phyloP scores from a whole-genome alignment of 2,888 invertebrate species.

The Hypercompe scribonia region DNA sequence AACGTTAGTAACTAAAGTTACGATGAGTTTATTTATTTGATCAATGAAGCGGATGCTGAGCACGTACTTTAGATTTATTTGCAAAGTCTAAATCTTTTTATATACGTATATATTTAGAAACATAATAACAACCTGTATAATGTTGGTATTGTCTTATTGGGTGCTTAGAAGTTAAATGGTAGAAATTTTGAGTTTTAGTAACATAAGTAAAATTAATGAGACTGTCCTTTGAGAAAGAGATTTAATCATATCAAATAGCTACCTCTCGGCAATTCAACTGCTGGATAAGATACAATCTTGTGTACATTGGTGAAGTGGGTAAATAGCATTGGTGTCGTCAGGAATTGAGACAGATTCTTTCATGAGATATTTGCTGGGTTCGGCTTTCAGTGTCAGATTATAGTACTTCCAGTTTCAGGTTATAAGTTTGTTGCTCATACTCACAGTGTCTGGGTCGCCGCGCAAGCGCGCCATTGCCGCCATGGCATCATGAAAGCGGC shows the following conservation, averaged over 20 bases:
- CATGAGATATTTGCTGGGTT: background rate
- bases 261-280: background rate
- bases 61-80: background rate
- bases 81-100: background rate
- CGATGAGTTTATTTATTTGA: background rate
- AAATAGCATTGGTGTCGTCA: background rate
- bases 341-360: background rate
- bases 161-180: background rate
- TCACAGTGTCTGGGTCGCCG: slow-evolving; percentile 86
- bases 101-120: background rate
- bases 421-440: slow-evolving; percentile 51
- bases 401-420: background rate
- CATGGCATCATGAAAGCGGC: slow-evolving; percentile 84
- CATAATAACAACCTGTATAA: background rate
- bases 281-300: background rate
- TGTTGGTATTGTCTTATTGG: no score
- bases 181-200: background rate
- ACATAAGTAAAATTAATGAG: background rate
- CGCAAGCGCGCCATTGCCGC: slow-evolving; percentile 88
- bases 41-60: background rate
- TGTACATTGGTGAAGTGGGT: background rate
- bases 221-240: background rate
- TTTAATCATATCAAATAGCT: background rate
- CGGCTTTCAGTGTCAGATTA: background rate
- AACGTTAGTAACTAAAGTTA: background rate